Conservation (phyloP, 2,113 vertebrate species). For the Scytalopus superciliaris region DNA sequence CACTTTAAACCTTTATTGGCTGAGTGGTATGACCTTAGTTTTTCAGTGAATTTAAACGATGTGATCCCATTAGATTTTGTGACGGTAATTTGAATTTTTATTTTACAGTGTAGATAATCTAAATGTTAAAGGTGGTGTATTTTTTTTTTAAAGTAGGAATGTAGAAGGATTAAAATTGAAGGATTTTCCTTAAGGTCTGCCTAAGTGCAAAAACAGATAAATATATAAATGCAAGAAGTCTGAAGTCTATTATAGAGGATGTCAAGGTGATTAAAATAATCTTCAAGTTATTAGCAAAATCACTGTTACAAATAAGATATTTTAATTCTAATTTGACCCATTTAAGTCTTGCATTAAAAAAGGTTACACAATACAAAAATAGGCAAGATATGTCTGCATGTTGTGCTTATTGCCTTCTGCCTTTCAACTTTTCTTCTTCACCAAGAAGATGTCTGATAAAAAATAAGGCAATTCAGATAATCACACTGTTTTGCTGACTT, state of each 20-base stretch:
- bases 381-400: background rate
- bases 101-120: slow-evolving; percentile 22
- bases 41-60: background rate
- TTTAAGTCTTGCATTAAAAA: background rate
- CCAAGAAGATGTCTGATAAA: background rate
- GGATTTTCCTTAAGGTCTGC: background rate
- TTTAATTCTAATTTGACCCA: slow-evolving; percentile 49
- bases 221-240: background rate
- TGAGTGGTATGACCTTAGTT: slow-evolving; percentile 13
- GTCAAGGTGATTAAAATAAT: slow-evolving; percentile 50
- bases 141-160: background rate
- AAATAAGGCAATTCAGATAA: background rate
- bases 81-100: slow-evolving; percentile 48
- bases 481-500: background rate
- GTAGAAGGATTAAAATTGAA: background rate
- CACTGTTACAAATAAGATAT: slow-evolving; percentile 5
- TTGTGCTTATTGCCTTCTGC: background rate
- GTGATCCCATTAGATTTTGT: slow-evolving; percentile 40
- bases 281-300: slow-evolving; percentile 29
- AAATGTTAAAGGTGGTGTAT: background rate
- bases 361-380: background rate
- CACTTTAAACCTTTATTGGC: slow-evolving; percentile 36
- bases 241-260: background rate
- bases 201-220: background rate
- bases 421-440: background rate